Base-by-base conservation (phyloP, 2,797 vertebrate genomes). In the Epinephelus awoara region DNA sequence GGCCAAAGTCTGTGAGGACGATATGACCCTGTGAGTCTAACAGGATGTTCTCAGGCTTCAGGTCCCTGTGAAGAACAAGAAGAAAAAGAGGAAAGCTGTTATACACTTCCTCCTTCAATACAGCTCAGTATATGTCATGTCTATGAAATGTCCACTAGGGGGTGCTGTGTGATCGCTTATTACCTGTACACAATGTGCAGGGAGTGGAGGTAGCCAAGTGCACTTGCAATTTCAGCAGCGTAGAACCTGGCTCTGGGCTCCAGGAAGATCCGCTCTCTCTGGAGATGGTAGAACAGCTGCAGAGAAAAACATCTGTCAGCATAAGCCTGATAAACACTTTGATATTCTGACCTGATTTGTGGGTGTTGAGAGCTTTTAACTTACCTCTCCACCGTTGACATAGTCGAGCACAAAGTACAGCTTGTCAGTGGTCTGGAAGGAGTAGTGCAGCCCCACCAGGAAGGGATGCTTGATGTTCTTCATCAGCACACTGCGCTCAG, bases 1-100 rank as follows among this genome's bases (percentile, higher is more conserved):
- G 96, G 62, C 98, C 98, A 34, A 99, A 99, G 91, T 99, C 98
- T 34, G 98, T 99, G 72, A 99, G 95, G 78, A 99, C 96, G 44
- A 99, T 99, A 84, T 99, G 98, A 3, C 98, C 98, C 87, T 97
- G 96, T 0, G 97, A 98, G 91, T 99, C 98, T 0, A 99, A 91
- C 79, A 99, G 92, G 93, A 99, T 99, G 92, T 99, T 99, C 92
- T 99, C 98, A 0, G 98, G 98, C 87, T 99, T 99, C 92, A 99
- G 94, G 93, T 99, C 98, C 95, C 98, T 97, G 92, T 94, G 92
- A 64, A 95, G 92, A 4, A 29, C 27, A 29, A 96, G 14, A 74
- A 66, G 40, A 34, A 47, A 11, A 54, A 46, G 46, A 40, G 25
- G 7, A 44, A 6, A 15, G 3, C 17, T n/a, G 12, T 68, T 17